Conservation (phyloP, 2,888 invertebrate genomes). For the Drosophila siamana region DNA sequence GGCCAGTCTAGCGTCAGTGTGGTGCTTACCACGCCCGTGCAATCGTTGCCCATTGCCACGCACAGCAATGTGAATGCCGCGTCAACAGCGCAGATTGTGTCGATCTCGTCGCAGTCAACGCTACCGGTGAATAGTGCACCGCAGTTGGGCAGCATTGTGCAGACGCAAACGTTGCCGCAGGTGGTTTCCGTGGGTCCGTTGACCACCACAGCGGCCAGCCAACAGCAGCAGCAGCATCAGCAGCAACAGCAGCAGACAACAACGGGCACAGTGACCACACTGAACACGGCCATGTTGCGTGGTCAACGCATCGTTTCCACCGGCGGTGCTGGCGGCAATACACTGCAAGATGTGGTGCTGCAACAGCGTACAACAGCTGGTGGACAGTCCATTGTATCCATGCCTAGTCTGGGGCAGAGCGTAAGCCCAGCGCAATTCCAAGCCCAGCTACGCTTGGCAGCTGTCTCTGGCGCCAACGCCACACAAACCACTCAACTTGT, state of each 20-base stretch:
- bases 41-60: slow-evolving; percentile 79
- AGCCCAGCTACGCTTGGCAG: slow-evolving; percentile 83
- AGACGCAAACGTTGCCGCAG: slow-evolving; percentile 84
- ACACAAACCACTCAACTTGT: slow-evolving; percentile 82
- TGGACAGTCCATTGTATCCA: slow-evolving; percentile 85
- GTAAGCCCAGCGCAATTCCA: slow-evolving; percentile 83
- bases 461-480: slow-evolving; percentile 70
- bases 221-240: slow-evolving; percentile 70
- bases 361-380: slow-evolving; percentile 84
- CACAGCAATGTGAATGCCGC: slow-evolving; percentile 56
- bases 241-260: slow-evolving; percentile 54
- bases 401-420: slow-evolving; percentile 83
- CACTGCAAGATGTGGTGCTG: slow-evolving; percentile 84
- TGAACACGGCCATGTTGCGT: slow-evolving; percentile 83
- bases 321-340: slow-evolving; percentile 63
- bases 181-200: slow-evolving; percentile 85
- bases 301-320: slow-evolving; percentile 84
- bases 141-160: slow-evolving; percentile 83
- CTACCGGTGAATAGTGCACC: slow-evolving; percentile 79
- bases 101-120: slow-evolving; percentile 83
- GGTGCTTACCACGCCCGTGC: slow-evolving; percentile 84
- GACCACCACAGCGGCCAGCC: slow-evolving; percentile 84
- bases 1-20: slow-evolving; percentile 84
- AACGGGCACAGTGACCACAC: slow-evolving; percentile 83
- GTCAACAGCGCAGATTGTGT: slow-evolving; percentile 83